Evolutionary conservation across 2,888 invertebrate species (phyloP), one percentile per base, ranked within the genome.

Genomic region (Acronicta psi): DNA sequence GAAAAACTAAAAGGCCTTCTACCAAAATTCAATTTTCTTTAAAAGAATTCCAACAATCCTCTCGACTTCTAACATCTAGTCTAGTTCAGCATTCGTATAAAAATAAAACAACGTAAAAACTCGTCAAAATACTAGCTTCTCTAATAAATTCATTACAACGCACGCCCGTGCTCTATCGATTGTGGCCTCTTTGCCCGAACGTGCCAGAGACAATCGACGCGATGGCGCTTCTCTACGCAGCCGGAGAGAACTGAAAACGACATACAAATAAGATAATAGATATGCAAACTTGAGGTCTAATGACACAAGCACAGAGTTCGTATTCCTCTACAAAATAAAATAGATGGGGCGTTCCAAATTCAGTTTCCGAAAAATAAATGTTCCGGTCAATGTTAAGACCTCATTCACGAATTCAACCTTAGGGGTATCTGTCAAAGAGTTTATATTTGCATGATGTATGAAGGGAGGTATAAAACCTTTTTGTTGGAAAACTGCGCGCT

Each of bases 161-260:
- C 92, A 90, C 92, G 91, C 90, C 87, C 93, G 93, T 93, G 93
- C 92, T 89, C 90, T 92, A 93, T 93, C 93, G 93, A 93, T 93
- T 93, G 92, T 91, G 91, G 90, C 89, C 91, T 91, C 91, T 91
- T 91, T 85, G 85, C 87, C 80, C 90, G 92, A 90, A 93, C 93
- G 93, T 93, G 93, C 92, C 92, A 83, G 86, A 92, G 90, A 93
- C 93, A 93, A 93, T 93, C 92, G 91, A 87, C 89, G 90, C 91
- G 86, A 85, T 89, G 89, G 91, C 91, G 93, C 93, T 93, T 92
- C 92, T 91, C 88, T 88, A 92, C 93, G 93, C 92, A 92, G 80
- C 83, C 77, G 56, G 60, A 72, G 68, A 66, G 69, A 67, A 72
- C 47, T 43, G 25, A 50, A 71, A 84, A 85, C 74, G 73, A 56